Evolutionary conservation across 2,888 invertebrate genomes (phyloP), one percentile per base, ranked within the genome.

Genomic region (Hydriomena furcata): DNA sequence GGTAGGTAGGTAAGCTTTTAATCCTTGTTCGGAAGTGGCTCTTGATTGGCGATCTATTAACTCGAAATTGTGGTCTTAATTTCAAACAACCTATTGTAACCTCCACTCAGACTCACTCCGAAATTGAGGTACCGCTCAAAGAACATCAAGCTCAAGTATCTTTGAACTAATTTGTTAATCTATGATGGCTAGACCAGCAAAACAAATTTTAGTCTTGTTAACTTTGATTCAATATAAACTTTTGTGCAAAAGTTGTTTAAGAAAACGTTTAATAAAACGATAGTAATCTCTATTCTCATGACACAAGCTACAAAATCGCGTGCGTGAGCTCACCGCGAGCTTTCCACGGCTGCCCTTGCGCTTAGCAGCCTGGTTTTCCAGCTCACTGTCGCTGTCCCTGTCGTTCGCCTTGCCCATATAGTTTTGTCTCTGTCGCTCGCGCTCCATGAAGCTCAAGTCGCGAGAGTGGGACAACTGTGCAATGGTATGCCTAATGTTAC

Each of bases 311-410:
- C 60, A 65, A 63, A 64, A 55, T 66, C 72, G 76, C 77, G 71
- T 77, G 94, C 92, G 69, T 75, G 93, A 73, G 84, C 95, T 93
- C 73, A 92, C 93, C 70, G 95, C 94, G 71, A 94, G 92, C 86
- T 95, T 95, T 63, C 93, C 92, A 62, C 95, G 92, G 70, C 93
- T 93, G 69, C 83, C 86, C 76, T 91, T 91, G 78, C 91, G 84
- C 68, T 91, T 91, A 68, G 83, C 76, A 63, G 82, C 68, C 59
- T 86, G 79, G 84, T 82, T 83, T 87, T 93, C 92, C 83, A 94
- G 94, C 85, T 98, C 98, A 80, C 97, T 97, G 91, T 98, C 98
- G 82, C 97, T 97, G 75, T 97, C 95, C 66, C 91, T 83, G 75
- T 91, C 91, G 77, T 84, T 81, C 78, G 80, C 84, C 87, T 91